These are phyloP conservation scores for Phengaris alcon DNA, from an alignment of 2,888 invertebrate species.

Conservation along the genomic window DNA sequence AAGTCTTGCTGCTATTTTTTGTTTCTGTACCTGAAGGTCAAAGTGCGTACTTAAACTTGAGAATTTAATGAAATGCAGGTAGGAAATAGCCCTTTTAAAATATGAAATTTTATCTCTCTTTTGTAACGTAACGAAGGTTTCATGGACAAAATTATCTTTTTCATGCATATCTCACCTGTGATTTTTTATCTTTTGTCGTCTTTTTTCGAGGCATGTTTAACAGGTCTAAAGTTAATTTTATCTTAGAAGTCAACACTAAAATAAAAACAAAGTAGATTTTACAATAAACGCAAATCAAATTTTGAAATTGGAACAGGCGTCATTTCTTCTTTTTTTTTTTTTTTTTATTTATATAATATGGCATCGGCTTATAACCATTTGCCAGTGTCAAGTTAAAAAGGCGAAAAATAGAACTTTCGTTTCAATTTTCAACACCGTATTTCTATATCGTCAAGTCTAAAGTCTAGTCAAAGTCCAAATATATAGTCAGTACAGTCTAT, in stretches of 20 bases:
- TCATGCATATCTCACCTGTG: not conserved
- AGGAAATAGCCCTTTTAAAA: too few relatives aligned
- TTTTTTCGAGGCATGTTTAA: conserved; percentile 13
- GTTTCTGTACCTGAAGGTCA: conserved; percentile 39
- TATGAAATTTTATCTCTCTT: too few relatives aligned
- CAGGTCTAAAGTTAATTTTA: not conserved
- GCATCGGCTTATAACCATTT: too few relatives aligned
- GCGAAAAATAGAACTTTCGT: too few relatives aligned
- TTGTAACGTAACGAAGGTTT: not conserved
- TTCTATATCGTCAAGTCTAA: too few relatives aligned
- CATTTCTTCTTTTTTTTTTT: not conserved
- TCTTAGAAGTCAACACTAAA: not conserved
- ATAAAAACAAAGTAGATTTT: not conserved
- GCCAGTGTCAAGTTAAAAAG: too few relatives aligned
- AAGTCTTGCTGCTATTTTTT: conserved; percentile 47
- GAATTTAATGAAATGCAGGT: not conserved
- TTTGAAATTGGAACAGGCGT: not conserved
- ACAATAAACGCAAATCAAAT: not conserved
- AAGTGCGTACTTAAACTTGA: not conserved
- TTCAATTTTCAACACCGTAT: too few relatives aligned
- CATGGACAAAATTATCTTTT: too few relatives aligned
- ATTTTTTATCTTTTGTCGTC: conserved; percentile 1
- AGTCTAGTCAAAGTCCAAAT: too few relatives aligned
- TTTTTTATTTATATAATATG: too few relatives aligned
- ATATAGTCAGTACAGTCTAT: too few relatives aligned